Base-by-base conservation (phyloP, 2,888 invertebrate species). In the Orchestes rusci region DNA sequence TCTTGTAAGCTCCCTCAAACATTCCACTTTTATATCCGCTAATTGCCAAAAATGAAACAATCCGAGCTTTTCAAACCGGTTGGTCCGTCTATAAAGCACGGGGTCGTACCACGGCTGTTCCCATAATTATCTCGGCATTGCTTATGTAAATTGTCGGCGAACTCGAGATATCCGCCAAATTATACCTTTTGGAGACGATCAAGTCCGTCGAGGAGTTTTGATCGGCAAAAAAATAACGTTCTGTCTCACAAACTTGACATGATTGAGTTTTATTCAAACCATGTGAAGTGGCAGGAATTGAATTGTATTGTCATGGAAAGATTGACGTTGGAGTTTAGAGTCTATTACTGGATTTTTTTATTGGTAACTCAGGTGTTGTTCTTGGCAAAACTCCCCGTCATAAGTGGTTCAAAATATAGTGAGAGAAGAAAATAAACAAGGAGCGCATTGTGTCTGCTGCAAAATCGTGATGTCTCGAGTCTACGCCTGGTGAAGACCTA, bases 41-140 rank as follows among this genome's bases (percentile, higher is more conserved):
- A n/a, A n/a, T n/a, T n/a, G n/a, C n/a, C n/a, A n/a, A n/a, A n/a
- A n/a, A n/a, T n/a, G n/a, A n/a, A n/a, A n/a, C n/a, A n/a, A n/a
- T n/a, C n/a, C n/a, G n/a, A n/a, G n/a, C n/a, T n/a, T n/a, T n/a
- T n/a, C n/a, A n/a, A n/a, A n/a, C n/a, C n/a, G n/a, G n/a, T n/a
- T n/a, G n/a, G n/a, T n/a, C n/a, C n/a, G n/a, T 28, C 37, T 37
- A 18, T 39, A 35, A 19, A 35, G 29, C 34, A 30, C 39, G 35
- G 36, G 32, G 20, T 34, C 44, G 31, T 43, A 43, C 35, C 43
- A n/a, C n/a, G n/a, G n/a, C n/a, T n/a, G 43, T 47, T 47, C 47
- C 47, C 47, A 47, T 47, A 43, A 43, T 47, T 47, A 47, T 43
- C 47, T 43, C 28, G 39, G 39, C 43, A 39, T 47, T 47, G 43